Conservation (phyloP, 2,797 vertebrate genomes). For the Valencia hispanica region DNA sequence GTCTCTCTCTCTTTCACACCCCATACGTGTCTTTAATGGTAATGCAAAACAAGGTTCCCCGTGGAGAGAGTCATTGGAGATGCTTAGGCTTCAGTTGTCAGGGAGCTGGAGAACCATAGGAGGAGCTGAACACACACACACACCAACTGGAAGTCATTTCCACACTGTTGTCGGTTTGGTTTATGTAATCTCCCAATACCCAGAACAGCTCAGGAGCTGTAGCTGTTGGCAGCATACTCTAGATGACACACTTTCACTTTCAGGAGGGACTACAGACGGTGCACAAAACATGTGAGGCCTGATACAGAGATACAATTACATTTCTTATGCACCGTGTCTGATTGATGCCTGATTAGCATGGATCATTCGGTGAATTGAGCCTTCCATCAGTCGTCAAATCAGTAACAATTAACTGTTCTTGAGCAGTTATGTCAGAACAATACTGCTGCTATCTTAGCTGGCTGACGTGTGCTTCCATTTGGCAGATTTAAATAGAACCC, state of each 20-base stretch:
- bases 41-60: conserved; percentile 71
- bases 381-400: conserved; percentile 24
- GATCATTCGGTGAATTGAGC: conserved; percentile 4
- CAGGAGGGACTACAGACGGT: conserved; percentile 68
- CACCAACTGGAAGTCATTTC: conserved; percentile 50
- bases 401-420: conserved; percentile 21
- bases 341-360: conserved; percentile 29
- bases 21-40: conserved; percentile 71
- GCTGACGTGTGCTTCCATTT: conserved; percentile 24
- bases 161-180: conserved; percentile 65
- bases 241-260: conserved; percentile 77
- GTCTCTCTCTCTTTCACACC: conserved; percentile 30
- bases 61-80: conserved; percentile 64
- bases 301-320: conserved; percentile 56
- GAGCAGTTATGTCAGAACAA: not conserved
- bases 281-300: conserved; percentile 69
- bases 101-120: conserved; percentile 58
- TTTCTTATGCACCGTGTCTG: conserved; percentile 28
- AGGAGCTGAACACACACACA: conserved; percentile 34
- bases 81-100: conserved; percentile 69
- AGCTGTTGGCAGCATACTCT: conserved; percentile 72
- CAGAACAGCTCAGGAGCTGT: conserved; percentile 67
- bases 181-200: conserved; percentile 75
- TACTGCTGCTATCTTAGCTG: not conserved
- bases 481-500: conserved; percentile 22